Base-by-base conservation (phyloP, 1,140 invertebrate species). In the Zaprionus camerounensis region DNA sequence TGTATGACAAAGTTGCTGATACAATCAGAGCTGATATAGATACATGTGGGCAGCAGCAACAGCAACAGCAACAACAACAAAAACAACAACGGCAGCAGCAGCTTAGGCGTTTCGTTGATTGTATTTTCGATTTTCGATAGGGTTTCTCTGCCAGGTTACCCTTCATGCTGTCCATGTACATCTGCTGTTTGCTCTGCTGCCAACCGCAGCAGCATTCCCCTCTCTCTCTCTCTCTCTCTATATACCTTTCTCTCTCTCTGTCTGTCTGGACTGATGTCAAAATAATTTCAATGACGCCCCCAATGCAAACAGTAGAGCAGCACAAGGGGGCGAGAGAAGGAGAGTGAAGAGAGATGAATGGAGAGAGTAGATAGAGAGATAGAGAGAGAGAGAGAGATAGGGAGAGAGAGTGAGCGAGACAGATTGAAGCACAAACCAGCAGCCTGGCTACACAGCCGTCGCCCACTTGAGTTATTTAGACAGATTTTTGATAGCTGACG, bases 271-370 rank as follows among this genome's bases (percentile, higher is more conserved):
- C 58, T 73, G 85, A 90, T 90, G 85, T 81, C 82, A 85, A 85
- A 90, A 90, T 90, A 90, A 90, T 90, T 90, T 90, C 79, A 69
- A 72, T 83, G 80, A 80, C 76, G 67, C 76, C 82, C 78, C 57
- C 67, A 78, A 84, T 55, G 73, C 69, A 71, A 77, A 81, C 69
- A 61, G 24, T 13, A 34, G 28, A 70, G 22, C n/a, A 38, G 55
- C 22, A 7, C 41, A 58, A 20, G 15, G n/a, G 5, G 41, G 4
- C 15, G 22, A 66, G 38, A n/a, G 31, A 51, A 22, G 5, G 41
- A 53, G 53, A 15, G 20, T 2, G 11, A 44, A 5, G 49, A 58
- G 62, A 17, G 24, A 3, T 11, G 0, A 11, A 34, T 34, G 31
- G 9, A 64, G 44, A 5, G 34, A 3, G 26, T 49, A 9, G 9